These are phyloP conservation scores for Poecilia wingei DNA, from an alignment of 2,797 vertebrate species.

Conservation along the genomic window DNA sequence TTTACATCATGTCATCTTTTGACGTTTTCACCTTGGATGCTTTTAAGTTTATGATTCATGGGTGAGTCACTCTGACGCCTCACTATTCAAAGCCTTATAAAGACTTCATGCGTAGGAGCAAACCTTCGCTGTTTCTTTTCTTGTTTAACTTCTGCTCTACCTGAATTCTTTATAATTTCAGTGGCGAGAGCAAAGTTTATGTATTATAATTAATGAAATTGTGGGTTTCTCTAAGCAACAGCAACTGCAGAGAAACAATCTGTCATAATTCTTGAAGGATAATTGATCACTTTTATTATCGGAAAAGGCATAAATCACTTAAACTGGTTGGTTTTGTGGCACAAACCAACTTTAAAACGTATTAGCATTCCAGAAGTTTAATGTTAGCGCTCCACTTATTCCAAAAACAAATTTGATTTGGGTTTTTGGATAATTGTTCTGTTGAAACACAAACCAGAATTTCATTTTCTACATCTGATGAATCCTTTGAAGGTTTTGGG, in stretches of 20 bases:
- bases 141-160: slow-evolving; percentile 27
- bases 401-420: not conserved
- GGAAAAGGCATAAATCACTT: not conserved
- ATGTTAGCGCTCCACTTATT: not conserved
- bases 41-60: slow-evolving; percentile 7
- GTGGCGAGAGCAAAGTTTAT: not conserved
- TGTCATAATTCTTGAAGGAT: not conserved
- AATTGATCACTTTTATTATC: not conserved
- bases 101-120: slow-evolving; percentile 13
- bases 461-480: not conserved
- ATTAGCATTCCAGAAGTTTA: not conserved
- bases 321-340: not conserved
- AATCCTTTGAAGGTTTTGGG: not conserved
- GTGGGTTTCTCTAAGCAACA: not conserved
- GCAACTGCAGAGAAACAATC: not conserved
- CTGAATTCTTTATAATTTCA: slow-evolving; percentile 11
- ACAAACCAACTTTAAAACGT: not conserved
- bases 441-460: not conserved
- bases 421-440: not conserved
- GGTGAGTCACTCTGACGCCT: not conserved
- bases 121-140: slow-evolving; percentile 28
- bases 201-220: not conserved
- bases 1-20: not conserved
- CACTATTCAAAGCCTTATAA: not conserved
- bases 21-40: slow-evolving; percentile 12